phyloP scores from a whole-genome alignment of 2,888 invertebrate species.

The Cetonia aurata region DNA sequence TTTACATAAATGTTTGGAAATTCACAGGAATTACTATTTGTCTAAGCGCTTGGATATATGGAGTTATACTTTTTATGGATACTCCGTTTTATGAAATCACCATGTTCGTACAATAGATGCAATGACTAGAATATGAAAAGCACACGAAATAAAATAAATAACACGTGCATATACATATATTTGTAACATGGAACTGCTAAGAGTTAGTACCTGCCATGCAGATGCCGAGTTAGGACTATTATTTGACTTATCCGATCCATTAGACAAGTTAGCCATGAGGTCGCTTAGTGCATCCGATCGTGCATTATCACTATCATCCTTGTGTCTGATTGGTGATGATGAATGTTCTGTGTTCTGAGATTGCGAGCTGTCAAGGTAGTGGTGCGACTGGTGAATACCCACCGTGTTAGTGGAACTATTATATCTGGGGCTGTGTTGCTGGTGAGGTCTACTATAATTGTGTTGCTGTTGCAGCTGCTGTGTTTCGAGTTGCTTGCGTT shows the following conservation, averaged over 20 bases:
- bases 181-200: constrained; percentile 43
- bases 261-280: constrained; percentile 66
- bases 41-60: no score
- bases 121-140: no score
- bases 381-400: constrained; percentile 62
- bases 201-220: constrained; percentile 69
- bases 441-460: constrained; percentile 52
- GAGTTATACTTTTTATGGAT: no score
- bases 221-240: constrained; percentile 64
- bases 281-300: constrained; percentile 65
- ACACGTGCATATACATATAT: not conserved
- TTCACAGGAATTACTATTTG: no score
- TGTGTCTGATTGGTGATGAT: constrained; percentile 44
- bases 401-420: constrained; percentile 56
- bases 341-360: constrained; percentile 51
- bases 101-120: no score
- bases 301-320: constrained; percentile 54
- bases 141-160: not conserved
- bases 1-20: no score
- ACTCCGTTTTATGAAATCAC: no score
- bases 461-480: constrained; percentile 50
- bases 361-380: constrained; percentile 51
- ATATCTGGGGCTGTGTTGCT: constrained; percentile 52
- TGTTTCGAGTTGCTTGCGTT: constrained; percentile 56
- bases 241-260: constrained; percentile 65